Evolutionary conservation across 2,113 vertebrate genomes (phyloP).

Genomic region (Pollimyrus isidori): DNA sequence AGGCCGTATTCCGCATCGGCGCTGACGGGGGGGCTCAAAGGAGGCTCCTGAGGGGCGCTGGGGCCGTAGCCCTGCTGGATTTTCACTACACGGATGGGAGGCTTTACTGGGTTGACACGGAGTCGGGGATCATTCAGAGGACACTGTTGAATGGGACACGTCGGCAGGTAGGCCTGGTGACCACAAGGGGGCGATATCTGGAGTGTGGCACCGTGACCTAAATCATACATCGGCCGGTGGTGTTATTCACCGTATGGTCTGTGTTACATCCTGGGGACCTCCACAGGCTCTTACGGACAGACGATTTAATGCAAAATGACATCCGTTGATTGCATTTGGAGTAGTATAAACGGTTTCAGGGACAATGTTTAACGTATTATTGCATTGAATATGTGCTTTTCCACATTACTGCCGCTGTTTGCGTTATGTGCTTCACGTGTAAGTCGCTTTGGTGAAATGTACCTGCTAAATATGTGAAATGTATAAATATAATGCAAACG

Average conservation of each 20-base stretch:
- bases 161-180: slow-evolving; percentile 65
- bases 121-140: slow-evolving; percentile 68
- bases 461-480: neutral
- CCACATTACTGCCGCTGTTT: neutral
- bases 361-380: neutral
- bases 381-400: neutral
- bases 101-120: slow-evolving; percentile 78
- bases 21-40: slow-evolving; percentile 69
- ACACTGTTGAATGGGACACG: slow-evolving; percentile 64
- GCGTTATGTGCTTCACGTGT: neutral
- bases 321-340: neutral
- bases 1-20: slow-evolving; percentile 70
- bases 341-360: neutral
- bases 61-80: slow-evolving; percentile 64
- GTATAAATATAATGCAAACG: neutral
- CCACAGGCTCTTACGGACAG: neutral
- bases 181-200: neutral
- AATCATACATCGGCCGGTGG: neutral
- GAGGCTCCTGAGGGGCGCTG: slow-evolving; percentile 60
- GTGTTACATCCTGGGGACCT: neutral
- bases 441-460: neutral
- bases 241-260: neutral
- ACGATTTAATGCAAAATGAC: neutral
- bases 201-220: neutral
- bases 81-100: slow-evolving; percentile 69